Base-by-base conservation (phyloP, 2,797 vertebrate species). In the Enteromius anoplus region DNA sequence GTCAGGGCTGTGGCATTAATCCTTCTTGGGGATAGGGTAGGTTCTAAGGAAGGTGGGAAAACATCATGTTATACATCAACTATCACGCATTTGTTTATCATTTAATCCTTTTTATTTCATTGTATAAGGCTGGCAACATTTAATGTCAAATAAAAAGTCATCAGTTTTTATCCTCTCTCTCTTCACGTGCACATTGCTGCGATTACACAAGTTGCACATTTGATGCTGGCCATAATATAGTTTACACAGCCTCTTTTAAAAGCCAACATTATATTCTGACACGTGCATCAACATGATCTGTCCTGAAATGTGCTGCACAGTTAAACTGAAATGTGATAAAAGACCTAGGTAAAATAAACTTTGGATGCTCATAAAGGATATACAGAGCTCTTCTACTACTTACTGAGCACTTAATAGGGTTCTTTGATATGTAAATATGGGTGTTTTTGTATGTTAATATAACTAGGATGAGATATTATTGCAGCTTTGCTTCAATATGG, bases 1-100 rank as follows among this genome's bases (percentile, higher is more conserved):
- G 95, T 95, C 32, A 96, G 88, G 0, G 94, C 95, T 0, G 96
- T 96, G 88, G 96, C 96, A 3, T 92, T 96, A 76, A 98, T 93
- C 86, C 91, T 94, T 45, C 93, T 91, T 0, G 98, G 97, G 82
- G 96, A 94, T 55, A 92, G 93, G 6, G 93, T 97, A 0, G 98
- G 98, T 89, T 97, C 98, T 99, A 91, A 34, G 51, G 21, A 40
- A 55, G 26, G 73, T 8, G 34, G 14, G 49, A 21, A 77, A 51
- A 26, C 55, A 14, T 60, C 10, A 58, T 23, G 55, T 58, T 23
- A 58, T 23, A 23, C 23, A 34, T 65, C 62, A 65, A 15, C 34
- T 32, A 81, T 47, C 21, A 45, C 11, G 14, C 40, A 26, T 40
- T 40, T 40, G 21, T 58, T 42, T 5, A 75, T 26, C 12, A 15